A percentile compares a stretch with the other conserved stretches of the same genome.
Evolutionary conservation across 2,113 vertebrate species (phyloP).

Genomic region (Bos indicus): DNA sequence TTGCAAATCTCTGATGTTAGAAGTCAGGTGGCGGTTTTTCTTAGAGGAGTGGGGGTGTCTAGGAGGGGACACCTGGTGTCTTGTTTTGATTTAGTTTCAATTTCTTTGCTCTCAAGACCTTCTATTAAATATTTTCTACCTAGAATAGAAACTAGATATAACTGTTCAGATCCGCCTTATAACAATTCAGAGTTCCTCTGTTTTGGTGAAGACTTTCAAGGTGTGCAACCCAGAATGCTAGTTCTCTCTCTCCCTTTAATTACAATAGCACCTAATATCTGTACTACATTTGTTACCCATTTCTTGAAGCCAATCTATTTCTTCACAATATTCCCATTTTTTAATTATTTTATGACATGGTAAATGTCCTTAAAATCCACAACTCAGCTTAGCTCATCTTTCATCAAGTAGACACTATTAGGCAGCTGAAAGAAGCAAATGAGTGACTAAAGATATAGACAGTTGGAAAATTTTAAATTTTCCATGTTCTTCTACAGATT

Average conservation of each 20-base stretch:
- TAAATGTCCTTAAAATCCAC: background rate
- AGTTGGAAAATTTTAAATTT: background rate
- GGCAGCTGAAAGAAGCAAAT: background rate
- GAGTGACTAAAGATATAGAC: background rate
- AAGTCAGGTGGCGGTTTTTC: background rate
- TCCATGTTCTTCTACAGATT: background rate
- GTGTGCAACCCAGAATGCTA: background rate
- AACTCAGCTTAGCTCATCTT: background rate
- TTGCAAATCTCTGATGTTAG: background rate
- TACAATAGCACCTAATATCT: background rate
- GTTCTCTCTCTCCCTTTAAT: background rate
- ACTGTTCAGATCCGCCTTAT: background rate
- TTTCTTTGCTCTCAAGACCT: background rate
- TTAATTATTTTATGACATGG: background rate
- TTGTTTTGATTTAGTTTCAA: background rate
- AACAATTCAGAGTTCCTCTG: background rate
- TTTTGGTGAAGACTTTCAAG: background rate
- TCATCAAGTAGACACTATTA: background rate
- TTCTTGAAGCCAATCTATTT: background rate
- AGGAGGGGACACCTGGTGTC: background rate
- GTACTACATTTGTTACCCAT: background rate
- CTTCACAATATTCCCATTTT: background rate
- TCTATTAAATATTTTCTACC: background rate
- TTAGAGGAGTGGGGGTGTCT: background rate
- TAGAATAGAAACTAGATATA: background rate